These are phyloP conservation scores for Hirtodrosophila cameraria DNA, from an alignment of 2,888 invertebrate species.

Conservation along the genomic window DNA sequence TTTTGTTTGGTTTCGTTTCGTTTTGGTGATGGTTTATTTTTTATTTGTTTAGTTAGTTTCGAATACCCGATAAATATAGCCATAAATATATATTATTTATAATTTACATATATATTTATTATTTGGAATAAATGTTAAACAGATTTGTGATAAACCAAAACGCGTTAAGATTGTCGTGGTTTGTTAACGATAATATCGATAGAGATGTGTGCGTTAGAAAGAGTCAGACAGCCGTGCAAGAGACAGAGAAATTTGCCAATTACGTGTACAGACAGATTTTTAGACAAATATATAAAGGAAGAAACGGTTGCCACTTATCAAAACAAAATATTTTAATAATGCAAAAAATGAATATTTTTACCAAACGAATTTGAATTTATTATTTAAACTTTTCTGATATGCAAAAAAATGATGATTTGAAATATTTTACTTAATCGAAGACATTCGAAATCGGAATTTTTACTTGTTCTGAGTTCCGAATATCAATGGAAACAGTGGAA, in stretches of 20 bases:
- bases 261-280: too few relatives aligned
- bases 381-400: too few relatives aligned
- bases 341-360: too few relatives aligned
- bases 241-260: conserved; percentile 10
- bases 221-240: conserved; percentile 14
- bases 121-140: conserved; percentile 3
- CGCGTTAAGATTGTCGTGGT: neutral
- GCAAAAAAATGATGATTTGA: too few relatives aligned
- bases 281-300: conserved; percentile 15
- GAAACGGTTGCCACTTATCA: too few relatives aligned
- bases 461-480: too few relatives aligned
- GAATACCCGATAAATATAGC: conserved; percentile 53
- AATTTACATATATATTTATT: conserved; percentile 17
- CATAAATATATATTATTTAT: conserved; percentile 16
- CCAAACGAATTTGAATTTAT: too few relatives aligned
- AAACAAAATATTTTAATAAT: too few relatives aligned
- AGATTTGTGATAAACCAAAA: conserved; percentile 3
- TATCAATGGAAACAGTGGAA: too few relatives aligned
- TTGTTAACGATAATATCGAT: conserved; percentile 9
- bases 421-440: too few relatives aligned
- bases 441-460: too few relatives aligned
- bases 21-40: neutral
- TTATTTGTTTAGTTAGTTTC: conserved; percentile 33
- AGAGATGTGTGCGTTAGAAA: conserved; percentile 23
- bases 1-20: too few relatives aligned